These are phyloP conservation scores for Astreopora myriophthalma DNA, from an alignment of 64 coral and sea anemone species.

Conservation along the genomic window DNA sequence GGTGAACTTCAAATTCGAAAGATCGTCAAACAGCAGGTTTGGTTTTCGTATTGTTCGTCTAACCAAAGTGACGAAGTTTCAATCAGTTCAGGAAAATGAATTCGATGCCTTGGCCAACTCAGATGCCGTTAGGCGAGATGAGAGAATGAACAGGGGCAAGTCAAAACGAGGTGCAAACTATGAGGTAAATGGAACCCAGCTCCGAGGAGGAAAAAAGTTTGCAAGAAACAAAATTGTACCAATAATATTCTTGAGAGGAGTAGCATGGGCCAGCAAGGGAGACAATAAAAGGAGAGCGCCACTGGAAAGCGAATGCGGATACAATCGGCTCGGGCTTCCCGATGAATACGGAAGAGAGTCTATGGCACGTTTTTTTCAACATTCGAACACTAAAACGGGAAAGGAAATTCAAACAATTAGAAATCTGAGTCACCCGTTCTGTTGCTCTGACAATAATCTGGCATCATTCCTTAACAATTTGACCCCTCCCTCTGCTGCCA, in stretches of 20 bases:
- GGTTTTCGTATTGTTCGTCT: not conserved
- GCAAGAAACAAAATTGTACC: not conserved
- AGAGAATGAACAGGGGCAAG: not conserved
- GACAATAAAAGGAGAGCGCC: not conserved
- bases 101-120: not conserved
- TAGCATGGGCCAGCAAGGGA: not conserved
- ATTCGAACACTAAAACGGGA: not conserved
- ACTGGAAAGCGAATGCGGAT: not conserved
- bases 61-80: not conserved
- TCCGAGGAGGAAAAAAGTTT: not conserved
- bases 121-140: not conserved
- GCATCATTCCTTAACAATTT: not conserved
- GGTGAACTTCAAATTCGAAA: not conserved
- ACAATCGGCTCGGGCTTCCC: not conserved
- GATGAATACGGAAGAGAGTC: not conserved
- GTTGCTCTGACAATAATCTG: not conserved
- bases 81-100: not conserved
- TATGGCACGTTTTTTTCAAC: not conserved
- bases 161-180: not conserved
- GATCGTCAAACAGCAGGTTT: not conserved
- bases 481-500: not conserved
- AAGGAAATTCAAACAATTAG: not conserved
- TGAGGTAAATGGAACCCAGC: not conserved
- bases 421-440: not conserved
- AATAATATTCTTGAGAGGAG: not conserved